Evolutionary conservation across 1,140 invertebrate species (phyloP).

Genomic region (Atopsyche davidsoni): DNA sequence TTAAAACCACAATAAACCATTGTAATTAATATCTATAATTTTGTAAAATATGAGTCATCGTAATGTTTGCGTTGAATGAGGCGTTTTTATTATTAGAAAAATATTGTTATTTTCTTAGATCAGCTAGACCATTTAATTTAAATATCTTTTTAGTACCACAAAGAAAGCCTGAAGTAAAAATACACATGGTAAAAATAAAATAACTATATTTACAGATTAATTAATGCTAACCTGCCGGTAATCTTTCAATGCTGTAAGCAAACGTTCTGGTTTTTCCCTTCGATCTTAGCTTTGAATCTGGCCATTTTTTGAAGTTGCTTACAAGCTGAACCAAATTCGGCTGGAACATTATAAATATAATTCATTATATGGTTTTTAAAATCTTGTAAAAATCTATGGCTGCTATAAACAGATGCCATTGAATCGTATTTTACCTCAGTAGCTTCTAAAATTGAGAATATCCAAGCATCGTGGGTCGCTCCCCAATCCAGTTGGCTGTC

Average conservation of each 20-base stretch:
- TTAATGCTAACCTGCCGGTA: conserved; percentile 44
- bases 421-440: conserved; percentile 36
- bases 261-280: conserved; percentile 42
- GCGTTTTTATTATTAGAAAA: no score
- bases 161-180: no score
- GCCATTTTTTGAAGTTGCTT: conserved; percentile 40
- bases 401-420: conserved; percentile 2
- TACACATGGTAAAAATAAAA: no score
- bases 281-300: conserved; percentile 37
- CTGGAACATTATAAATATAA: conserved; percentile 32
- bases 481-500: conserved; percentile 48
- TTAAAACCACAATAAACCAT: no score
- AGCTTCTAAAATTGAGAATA: conserved; percentile 46
- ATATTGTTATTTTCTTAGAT: no score
- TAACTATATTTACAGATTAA: no score
- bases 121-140: conserved; percentile 3
- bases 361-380: conserved; percentile 1
- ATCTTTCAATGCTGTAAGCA: conserved; percentile 48
- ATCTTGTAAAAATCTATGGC: conserved; percentile 14
- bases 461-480: conserved; percentile 53
- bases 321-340: conserved; percentile 40
- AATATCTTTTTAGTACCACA: neutral
- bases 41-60: no score
- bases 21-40: no score
- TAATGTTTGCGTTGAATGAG: no score